Conservation (phyloP, 2,797 vertebrate species). For the Phrynocephalus vlangalii region DNA sequence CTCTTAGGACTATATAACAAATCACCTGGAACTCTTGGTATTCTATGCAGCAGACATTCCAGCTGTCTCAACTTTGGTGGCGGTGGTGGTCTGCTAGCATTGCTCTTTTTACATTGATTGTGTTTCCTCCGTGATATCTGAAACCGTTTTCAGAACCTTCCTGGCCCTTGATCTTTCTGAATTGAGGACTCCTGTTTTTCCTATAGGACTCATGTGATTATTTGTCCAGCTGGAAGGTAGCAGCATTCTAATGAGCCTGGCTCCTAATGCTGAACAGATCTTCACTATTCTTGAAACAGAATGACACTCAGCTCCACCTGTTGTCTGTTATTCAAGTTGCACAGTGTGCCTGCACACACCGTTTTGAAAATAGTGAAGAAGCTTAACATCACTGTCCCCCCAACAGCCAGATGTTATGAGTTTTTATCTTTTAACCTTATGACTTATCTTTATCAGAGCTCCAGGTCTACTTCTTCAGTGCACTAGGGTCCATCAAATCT, state of each 20-base stretch:
- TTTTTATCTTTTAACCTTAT: not conserved
- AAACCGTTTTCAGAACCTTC: slow-evolving; percentile 5
- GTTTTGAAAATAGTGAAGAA: too few relatives aligned
- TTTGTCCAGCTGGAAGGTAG: slow-evolving; percentile 13
- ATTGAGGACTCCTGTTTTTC: not conserved
- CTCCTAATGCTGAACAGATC: not conserved
- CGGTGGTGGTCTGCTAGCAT: not conserved
- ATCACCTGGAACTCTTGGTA: not conserved
- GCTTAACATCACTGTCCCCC: not conserved
- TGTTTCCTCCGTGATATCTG: not conserved
- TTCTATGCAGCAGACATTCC: not conserved
- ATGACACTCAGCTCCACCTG: not conserved
- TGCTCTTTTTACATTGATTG: not conserved
- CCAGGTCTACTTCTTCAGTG: too few relatives aligned
- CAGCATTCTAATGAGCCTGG: not conserved
- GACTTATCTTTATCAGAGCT: not conserved
- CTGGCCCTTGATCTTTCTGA: not conserved
- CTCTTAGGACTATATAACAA: not conserved
- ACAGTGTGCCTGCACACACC: not conserved
- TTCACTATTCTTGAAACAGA: not conserved
- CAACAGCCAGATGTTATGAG: not conserved
- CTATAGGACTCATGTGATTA: not conserved
- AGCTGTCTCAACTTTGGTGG: not conserved
- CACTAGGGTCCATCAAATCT: too few relatives aligned
- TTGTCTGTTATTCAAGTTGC: too few relatives aligned